These are phyloP conservation scores for Limenitis camilla DNA, from an alignment of 2,888 invertebrate species.

Conservation along the genomic window DNA sequence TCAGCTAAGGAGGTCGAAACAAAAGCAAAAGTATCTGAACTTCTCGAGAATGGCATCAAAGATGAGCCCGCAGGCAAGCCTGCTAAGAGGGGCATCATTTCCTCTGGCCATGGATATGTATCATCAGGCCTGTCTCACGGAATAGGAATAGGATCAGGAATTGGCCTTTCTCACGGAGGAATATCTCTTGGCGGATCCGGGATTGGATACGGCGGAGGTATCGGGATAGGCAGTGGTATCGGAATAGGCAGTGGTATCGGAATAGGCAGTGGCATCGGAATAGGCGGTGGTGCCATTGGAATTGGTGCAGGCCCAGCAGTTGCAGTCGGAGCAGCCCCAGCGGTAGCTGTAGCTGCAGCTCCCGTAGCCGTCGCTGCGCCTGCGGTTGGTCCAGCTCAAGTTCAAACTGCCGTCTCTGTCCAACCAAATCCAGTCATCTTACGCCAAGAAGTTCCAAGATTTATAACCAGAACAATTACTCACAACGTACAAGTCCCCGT, in stretches of 20 bases:
- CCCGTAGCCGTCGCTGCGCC: constrained; percentile 30
- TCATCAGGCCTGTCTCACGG: constrained; percentile 27
- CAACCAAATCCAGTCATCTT: constrained; percentile 64
- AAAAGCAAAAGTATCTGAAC: constrained; percentile 50
- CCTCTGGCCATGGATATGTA: constrained; percentile 29
- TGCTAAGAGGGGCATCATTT: constrained; percentile 50
- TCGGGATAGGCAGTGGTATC: constrained; percentile 7
- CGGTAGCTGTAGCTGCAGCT: constrained; percentile 26
- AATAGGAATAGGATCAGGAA: constrained; percentile 16
- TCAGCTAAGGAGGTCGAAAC: constrained; percentile 48
- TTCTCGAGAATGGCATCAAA: constrained; percentile 55
- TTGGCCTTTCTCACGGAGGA: constrained; percentile 11
- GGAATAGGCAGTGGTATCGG: constrained; percentile 15
- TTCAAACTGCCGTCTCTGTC: constrained; percentile 55
- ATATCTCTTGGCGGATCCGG: constrained; percentile 3
- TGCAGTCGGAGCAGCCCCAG: constrained; percentile 28
- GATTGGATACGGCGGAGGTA: constrained; percentile 10
- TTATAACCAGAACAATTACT: constrained; percentile 62
- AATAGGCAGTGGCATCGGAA: constrained; percentile 12
- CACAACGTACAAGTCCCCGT: constrained; percentile 59
- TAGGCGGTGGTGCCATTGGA: constrained; percentile 11
- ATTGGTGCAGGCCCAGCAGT: constrained; percentile 16
- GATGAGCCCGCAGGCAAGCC: constrained; percentile 50
- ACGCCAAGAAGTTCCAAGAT: constrained; percentile 62
- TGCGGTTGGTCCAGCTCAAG: constrained; percentile 33